Conservation (phyloP, 2,888 invertebrate genomes). For the Leptinotarsa rubiginosa region DNA sequence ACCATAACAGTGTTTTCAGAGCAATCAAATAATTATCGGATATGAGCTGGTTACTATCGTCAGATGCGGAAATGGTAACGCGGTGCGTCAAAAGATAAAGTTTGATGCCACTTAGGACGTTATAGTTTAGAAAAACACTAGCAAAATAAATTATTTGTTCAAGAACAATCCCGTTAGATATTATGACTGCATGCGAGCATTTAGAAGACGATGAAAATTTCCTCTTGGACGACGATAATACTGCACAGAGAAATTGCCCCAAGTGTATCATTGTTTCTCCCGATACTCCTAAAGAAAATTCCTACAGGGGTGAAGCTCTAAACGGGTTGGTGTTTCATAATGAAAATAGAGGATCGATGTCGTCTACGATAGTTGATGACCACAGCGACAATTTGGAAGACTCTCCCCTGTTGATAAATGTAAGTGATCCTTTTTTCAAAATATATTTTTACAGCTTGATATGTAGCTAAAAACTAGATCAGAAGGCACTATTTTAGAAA, state of each 20-base stretch:
- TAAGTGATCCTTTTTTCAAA: conserved; percentile 46
- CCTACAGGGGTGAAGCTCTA: conserved; percentile 31
- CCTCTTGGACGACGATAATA: conserved; percentile 62
- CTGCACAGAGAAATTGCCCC: conserved; percentile 44
- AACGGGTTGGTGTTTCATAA: conserved; percentile 25
- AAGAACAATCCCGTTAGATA: conserved; percentile 20
- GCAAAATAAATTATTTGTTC: neutral
- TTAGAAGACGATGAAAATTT: conserved; percentile 57
- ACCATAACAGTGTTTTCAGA: neutral
- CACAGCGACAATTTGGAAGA: conserved; percentile 59
- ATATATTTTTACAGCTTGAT: neutral
- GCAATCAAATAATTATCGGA: conserved; percentile 4
- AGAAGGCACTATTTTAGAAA: too few species aligned
- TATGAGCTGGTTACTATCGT: conserved; percentile 13
- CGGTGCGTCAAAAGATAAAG: neutral
- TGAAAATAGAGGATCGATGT: conserved; percentile 34
- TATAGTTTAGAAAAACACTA: neutral
- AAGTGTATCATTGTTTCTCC: conserved; percentile 43
- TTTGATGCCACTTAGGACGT: neutral
- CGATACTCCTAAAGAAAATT: conserved; percentile 24
- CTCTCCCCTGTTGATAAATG: conserved; percentile 62
- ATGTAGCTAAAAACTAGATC: too few species aligned
- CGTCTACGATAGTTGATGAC: conserved; percentile 47
- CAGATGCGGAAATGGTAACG: neutral
- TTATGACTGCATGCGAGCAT: conserved; percentile 40